Evolutionary conservation across 2,888 invertebrate genomes (phyloP).

Genomic region (Lordiphosa andalusiaca): DNA sequence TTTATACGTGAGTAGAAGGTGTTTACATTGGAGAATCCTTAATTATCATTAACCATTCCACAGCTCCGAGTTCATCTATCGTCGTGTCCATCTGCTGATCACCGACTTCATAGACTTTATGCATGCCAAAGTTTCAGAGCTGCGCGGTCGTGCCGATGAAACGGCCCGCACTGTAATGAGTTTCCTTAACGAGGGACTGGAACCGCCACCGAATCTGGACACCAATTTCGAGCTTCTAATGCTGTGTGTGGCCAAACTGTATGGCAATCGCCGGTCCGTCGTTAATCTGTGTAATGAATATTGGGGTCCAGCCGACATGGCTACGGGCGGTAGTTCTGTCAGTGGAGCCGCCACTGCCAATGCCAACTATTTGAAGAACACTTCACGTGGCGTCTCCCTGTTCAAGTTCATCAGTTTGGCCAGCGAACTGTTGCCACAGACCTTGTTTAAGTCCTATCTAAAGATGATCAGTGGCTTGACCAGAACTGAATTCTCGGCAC

Average conservation of each 20-base stretch:
- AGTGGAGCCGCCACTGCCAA: neutral
- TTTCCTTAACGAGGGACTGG: constrained; percentile 88
- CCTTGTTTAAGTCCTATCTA: constrained; percentile 92
- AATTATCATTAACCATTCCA: neutral
- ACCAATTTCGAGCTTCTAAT: constrained; percentile 92
- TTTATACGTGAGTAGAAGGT: constrained; percentile 39
- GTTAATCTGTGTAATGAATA: constrained; percentile 88
- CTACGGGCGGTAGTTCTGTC: neutral
- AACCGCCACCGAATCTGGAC: constrained; percentile 86
- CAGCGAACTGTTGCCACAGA: constrained; percentile 91
- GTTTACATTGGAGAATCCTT: too few relatives aligned
- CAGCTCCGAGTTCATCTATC: constrained; percentile 89
- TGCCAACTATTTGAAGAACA: constrained; percentile 60
- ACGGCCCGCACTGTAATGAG: constrained; percentile 89
- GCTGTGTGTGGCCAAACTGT: constrained; percentile 88
- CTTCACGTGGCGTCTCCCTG: constrained; percentile 87
- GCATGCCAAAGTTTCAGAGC: constrained; percentile 93
- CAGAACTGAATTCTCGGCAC: constrained; percentile 87
- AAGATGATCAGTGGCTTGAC: constrained; percentile 92
- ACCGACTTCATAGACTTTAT: constrained; percentile 96
- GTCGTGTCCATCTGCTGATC: constrained; percentile 90
- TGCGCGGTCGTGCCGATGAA: constrained; percentile 93
- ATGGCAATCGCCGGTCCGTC: constrained; percentile 86
- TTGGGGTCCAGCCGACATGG: constrained; percentile 83
- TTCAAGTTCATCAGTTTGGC: constrained; percentile 95